Base-by-base conservation (phyloP, 2,113 vertebrate species). In the Mus spicilegus region DNA sequence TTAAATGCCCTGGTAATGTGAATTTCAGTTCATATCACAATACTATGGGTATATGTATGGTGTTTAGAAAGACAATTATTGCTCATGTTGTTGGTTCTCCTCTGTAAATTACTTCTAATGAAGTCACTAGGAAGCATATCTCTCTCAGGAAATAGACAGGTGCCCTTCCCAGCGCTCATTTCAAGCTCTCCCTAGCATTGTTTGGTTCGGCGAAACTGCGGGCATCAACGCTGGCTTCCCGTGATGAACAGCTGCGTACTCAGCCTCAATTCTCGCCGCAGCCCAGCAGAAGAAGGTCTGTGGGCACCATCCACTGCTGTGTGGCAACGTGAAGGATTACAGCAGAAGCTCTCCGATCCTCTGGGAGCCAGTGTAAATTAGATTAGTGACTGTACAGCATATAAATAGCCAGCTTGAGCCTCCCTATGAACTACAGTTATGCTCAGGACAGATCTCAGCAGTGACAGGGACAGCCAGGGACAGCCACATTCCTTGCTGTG, bases 101-200 rank as follows among this genome's bases (percentile, higher is more conserved):
- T 89, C 96, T 92, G 46, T 95, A 42, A 77, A 95, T 96, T 95
- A 91, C 70, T 93, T 94, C 77, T 67, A 90, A 81, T 58, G 81
- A 73, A 73, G 80, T 36, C 88, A 86, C 85, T 77, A 92, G 95
- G 28, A 97, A 94, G 88, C 93, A 94, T 93, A 95, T 93, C 46
- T 70, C 92, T 96, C 96, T 90, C 51, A 86, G 95, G 96, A 96
- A 95, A 96, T 93, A 96, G 88, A 93, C 90, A 90, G 76, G 91
- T 78, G 90, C 76, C 90, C 96, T 93, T 85, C 95, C 92, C 94
- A 89, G 77, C 86, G 88, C 81, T 97, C 95, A 95, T 96, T 96
- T 92, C 58, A 91, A 90, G 84, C 54, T 93, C 80, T 72, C 91
- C 46, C 92, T 91, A 72, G 91, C 13, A 93, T 67, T 12, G 11